These are phyloP conservation scores for Boulengeromyrus knoepffleri DNA, from an alignment of 2,113 vertebrate genomes.

Conservation along the genomic window DNA sequence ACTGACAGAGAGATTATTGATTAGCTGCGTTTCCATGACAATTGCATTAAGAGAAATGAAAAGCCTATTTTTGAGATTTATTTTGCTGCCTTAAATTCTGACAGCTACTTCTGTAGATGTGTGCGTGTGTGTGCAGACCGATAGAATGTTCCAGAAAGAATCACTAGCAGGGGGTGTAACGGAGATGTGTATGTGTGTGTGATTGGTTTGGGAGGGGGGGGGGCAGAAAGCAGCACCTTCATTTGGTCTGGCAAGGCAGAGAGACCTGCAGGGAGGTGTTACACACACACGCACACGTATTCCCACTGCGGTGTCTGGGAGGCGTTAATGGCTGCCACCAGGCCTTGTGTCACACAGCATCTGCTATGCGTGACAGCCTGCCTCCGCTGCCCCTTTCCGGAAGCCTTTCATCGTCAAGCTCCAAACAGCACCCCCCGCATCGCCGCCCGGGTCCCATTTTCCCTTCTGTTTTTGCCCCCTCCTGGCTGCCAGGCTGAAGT, in stretches of 20 bases:
- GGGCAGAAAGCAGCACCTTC: neutral
- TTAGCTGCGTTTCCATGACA: constrained; percentile 42
- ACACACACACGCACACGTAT: constrained; percentile 35
- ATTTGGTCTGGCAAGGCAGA: constrained; percentile 20
- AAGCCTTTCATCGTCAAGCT: constrained; percentile 21
- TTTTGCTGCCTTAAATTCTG: constrained; percentile 42
- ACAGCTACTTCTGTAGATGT: constrained; percentile 26
- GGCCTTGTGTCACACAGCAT: constrained; percentile 54
- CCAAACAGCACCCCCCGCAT: neutral
- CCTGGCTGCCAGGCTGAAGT: neutral
- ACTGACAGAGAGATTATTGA: constrained; percentile 23
- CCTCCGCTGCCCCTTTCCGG: constrained; percentile 38
- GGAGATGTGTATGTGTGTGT: neutral
- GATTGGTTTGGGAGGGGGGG: neutral
- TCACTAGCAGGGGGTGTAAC: neutral
- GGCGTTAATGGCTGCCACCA: constrained; percentile 64
- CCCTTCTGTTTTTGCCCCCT: neutral
- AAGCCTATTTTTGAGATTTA: constrained; percentile 39
- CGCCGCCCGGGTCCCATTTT: neutral
- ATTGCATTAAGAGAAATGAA: constrained; percentile 34
- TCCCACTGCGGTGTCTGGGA: constrained; percentile 57
- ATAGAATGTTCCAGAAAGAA: neutral
- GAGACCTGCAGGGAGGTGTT: constrained; percentile 28
- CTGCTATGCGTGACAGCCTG: constrained; percentile 61
- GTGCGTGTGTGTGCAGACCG: constrained; percentile 11